These are phyloP conservation scores for Pseudopodoces humilis DNA, from an alignment of 2,113 vertebrate genomes.

Conservation along the genomic window DNA sequence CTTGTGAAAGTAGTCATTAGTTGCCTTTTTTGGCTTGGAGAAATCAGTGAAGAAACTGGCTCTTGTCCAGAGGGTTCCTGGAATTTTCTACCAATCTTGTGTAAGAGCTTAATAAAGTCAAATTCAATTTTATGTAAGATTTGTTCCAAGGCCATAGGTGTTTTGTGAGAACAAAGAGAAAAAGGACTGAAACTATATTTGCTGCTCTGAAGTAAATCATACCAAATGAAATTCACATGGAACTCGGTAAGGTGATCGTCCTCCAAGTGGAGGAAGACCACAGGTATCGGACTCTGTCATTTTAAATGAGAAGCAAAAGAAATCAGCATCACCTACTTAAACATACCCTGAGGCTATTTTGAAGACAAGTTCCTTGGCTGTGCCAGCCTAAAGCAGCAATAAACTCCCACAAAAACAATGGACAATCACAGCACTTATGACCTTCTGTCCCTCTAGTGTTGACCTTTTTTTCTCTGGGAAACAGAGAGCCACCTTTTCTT, in stretches of 20 bases:
- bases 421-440: not conserved
- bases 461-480: constrained; percentile 2
- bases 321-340: not conserved
- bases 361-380: not conserved
- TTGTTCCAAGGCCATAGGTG: not conserved
- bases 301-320: not conserved
- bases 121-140: not conserved
- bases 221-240: not conserved
- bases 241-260: not conserved
- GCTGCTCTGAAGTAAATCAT: not conserved
- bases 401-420: constrained; percentile 36
- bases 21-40: not conserved
- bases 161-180: not conserved
- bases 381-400: constrained; percentile 14
- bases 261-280: not conserved
- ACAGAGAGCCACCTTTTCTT: constrained; percentile 28
- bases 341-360: not conserved
- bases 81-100: constrained; percentile 43
- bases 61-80: not conserved
- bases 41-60: not conserved
- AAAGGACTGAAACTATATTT: not conserved
- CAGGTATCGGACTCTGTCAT: not conserved
- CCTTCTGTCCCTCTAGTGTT: constrained; percentile 1
- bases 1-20: constrained; percentile 27
- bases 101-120: constrained; percentile 19